phyloP scores from a whole-genome alignment of 2,888 invertebrate genomes.

The Macropis europaea region DNA sequence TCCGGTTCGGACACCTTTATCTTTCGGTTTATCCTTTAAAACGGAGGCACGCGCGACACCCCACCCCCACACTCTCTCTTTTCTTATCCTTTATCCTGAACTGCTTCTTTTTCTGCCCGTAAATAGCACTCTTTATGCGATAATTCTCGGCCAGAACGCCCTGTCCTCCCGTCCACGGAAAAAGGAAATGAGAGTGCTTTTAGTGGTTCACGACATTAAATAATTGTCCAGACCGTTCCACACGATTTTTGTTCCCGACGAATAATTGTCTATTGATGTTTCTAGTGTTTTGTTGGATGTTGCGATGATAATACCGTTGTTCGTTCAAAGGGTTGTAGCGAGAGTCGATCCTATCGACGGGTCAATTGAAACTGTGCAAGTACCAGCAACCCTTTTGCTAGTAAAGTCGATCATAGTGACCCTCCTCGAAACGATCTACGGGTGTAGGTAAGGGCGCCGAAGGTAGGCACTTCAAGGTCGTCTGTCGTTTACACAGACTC shows the following conservation, averaged over 20 bases:
- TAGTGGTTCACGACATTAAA: slow-evolving; percentile 15
- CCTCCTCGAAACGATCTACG: no score
- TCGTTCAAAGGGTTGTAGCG: neutral
- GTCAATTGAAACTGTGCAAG: neutral
- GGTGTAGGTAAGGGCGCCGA: no score
- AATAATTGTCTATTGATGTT: slow-evolving; percentile 15
- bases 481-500: no score
- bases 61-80: neutral
- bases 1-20: slow-evolving; percentile 56
- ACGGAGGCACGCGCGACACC: slow-evolving; percentile 38
- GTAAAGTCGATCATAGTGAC: neutral
- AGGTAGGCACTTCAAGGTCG: no score
- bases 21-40: slow-evolving; percentile 52
- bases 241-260: neutral
- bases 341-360: slow-evolving; percentile 7
- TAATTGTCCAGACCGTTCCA: neutral
- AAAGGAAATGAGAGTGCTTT: slow-evolving; percentile 8
- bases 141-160: slow-evolving; percentile 8
- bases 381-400: no score
- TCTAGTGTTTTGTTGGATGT: neutral
- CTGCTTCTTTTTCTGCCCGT: slow-evolving; percentile 11
- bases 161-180: neutral
- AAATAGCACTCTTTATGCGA: slow-evolving; percentile 25
- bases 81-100: neutral
- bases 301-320: neutral